Evolutionary conservation across 2,888 invertebrate species (phyloP).

Genomic region (Carterocephalus palaemon): DNA sequence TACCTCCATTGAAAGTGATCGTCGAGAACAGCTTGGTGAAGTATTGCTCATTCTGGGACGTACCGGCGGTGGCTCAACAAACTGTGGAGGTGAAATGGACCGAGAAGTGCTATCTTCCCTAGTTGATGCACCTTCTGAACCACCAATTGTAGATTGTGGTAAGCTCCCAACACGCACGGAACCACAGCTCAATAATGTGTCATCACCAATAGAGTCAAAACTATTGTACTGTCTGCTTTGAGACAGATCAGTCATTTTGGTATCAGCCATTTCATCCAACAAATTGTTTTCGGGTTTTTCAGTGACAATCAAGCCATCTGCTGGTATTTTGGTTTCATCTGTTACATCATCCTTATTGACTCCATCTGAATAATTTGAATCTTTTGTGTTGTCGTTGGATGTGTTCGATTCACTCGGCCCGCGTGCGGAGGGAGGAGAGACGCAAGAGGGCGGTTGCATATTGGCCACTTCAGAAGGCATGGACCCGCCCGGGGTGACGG

Average conservation of each 20-base stretch:
- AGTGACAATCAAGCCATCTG: constrained; percentile 71
- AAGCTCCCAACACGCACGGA: constrained; percentile 64
- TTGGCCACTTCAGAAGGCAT: constrained; percentile 50
- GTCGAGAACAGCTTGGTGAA: constrained; percentile 70
- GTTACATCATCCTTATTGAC: constrained; percentile 57
- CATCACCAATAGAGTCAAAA: constrained; percentile 74
- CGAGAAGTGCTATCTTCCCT: constrained; percentile 68
- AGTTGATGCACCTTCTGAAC: constrained; percentile 56
- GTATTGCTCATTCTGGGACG: constrained; percentile 56
- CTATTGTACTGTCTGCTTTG: constrained; percentile 73
- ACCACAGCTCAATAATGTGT: constrained; percentile 67
- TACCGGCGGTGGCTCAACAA: constrained; percentile 69
- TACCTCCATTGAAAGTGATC: constrained; percentile 72
- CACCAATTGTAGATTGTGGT: constrained; percentile 59
- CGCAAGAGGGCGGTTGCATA: constrained; percentile 42
- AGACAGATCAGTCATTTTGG: constrained; percentile 74
- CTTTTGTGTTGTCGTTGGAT: constrained; percentile 57
- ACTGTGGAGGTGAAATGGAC: constrained; percentile 70
- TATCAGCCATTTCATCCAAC: constrained; percentile 73
- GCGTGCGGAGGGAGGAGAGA: constrained; percentile 49
- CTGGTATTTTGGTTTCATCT: constrained; percentile 62
- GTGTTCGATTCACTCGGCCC: constrained; percentile 53
- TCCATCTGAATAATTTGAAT: constrained; percentile 59
- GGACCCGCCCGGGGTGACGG: constrained; percentile 69
- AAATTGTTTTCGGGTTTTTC: constrained; percentile 71